Evolutionary conservation across 2,888 invertebrate genomes (phyloP), one percentile per base, ranked within the genome.

Genomic region (Caenorhabditis sulstoni): DNA sequence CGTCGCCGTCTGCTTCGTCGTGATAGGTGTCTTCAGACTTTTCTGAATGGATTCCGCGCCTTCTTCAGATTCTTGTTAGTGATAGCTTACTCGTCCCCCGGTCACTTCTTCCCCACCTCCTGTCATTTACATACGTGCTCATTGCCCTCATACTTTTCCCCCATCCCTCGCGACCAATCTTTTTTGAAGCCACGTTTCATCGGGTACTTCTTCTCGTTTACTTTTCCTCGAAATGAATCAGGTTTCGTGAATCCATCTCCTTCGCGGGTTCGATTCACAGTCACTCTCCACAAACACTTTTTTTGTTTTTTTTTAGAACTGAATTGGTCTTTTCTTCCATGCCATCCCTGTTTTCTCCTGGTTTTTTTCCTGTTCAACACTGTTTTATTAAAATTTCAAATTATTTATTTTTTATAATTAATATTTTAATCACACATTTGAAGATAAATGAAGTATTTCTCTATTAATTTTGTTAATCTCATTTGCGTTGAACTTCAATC

Each of bases 161-260:
- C n/a, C 12, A 3, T 37, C 5, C 23, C 29, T n/a, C 22, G 22
- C 16, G 49, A 55, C 71, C 53, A 45, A 37, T 53, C 16, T 45
- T 41, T 49, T 35, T 58, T 37, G 35, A 73, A 44, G 73, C 73
- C 73, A 58, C 62, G 12, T 50, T 64, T 49, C 64, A 73, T 73
- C 29, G 73, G 73, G 73, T 73, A 73, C 29, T 29, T 18, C 2
- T n/a, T 22, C 11, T 29, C 44, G 29, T 50, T n/a, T 64, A 41
- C 11, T 58, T 18, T 41, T 37, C 57, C 64, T 64, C 64, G 16
- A 35, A 57, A 47, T 58, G 29, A 35, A 73, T 73, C 73, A 73
- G 73, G 73, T 73, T 64, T 64, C 39, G 64, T 58, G 64, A 73
- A 73, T 73, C 73, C 37, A 39, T 29, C 50, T 73, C 29, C 29